Conservation (phyloP, 1,140 invertebrate species). For the Hyposmocoma kahamanoa region DNA sequence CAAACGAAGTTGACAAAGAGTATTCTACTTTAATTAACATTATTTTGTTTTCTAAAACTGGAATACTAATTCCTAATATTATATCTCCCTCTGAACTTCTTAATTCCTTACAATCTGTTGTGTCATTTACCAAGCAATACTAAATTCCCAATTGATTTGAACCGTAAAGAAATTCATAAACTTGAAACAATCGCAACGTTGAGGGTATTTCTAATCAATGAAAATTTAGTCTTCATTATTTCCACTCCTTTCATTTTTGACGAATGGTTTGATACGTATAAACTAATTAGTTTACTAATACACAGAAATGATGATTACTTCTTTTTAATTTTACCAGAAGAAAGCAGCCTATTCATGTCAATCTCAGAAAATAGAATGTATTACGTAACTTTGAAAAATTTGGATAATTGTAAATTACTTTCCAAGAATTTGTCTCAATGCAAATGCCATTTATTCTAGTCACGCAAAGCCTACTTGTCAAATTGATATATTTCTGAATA, state of each 20-base stretch:
- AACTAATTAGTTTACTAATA: too few species aligned
- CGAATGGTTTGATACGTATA: too few species aligned
- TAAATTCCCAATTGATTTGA: conserved; percentile 9
- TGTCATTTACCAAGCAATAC: conserved; percentile 15
- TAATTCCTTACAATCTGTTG: conserved; percentile 18
- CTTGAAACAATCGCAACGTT: conserved; percentile 23
- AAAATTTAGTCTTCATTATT: conserved; percentile 25
- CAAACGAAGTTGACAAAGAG: conserved; percentile 25
- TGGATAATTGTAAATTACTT: too few species aligned
- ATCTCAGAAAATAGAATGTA: too few species aligned
- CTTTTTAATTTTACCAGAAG: too few species aligned
- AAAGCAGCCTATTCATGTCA: too few species aligned
- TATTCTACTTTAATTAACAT: conserved; percentile 27
- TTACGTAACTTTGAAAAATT: too few species aligned
- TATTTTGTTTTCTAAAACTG: conserved; percentile 31
- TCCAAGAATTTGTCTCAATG: too few species aligned
- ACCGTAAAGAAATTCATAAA: conserved; percentile 23
- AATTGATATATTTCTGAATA: too few species aligned
- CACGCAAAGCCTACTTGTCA: too few species aligned
- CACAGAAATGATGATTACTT: too few species aligned
- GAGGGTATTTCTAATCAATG: conserved; percentile 18
- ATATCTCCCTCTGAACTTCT: conserved; percentile 27
- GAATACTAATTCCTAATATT: conserved; percentile 32
- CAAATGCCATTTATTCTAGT: too few species aligned
- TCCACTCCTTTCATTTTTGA: conserved; percentile 25